Conservation (phyloP, 2,797 vertebrate genomes). For the Argentina silus region DNA sequence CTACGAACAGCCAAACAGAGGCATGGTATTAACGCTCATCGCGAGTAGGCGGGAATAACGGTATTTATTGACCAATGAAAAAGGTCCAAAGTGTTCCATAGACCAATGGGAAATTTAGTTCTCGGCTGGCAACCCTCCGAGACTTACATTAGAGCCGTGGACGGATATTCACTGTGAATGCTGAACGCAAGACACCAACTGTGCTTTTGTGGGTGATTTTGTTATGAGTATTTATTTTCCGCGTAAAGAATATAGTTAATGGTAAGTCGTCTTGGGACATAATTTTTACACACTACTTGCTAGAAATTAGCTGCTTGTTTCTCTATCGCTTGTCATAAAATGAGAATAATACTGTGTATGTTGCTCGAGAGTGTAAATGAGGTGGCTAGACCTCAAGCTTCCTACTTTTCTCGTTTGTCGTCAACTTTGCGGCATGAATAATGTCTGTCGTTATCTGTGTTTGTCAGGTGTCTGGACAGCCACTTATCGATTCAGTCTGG, state of each 20-base stretch:
- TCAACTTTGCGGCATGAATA: neutral
- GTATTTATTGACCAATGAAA: conserved; percentile 58
- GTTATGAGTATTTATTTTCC: conserved; percentile 24
- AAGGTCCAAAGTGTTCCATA: neutral
- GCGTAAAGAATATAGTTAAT: conserved; percentile 26
- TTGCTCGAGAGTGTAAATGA: neutral
- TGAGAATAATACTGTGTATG: neutral
- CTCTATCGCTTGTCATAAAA: neutral
- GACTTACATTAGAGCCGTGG: conserved; percentile 30
- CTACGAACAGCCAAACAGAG: conserved; percentile 40
- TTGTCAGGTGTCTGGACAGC: neutral
- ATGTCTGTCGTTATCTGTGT: neutral
- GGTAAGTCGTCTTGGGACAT: conserved; percentile 58
- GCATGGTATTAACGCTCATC: fast-evolving
- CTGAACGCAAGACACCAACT: neutral
- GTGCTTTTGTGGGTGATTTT: too few species aligned
- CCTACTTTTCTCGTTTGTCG: neutral
- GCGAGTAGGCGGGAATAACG: conserved; percentile 47
- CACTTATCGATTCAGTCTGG: too few species aligned
- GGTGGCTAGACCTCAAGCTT: too few species aligned
- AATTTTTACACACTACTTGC: neutral
- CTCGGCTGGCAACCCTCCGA: conserved; percentile 29
- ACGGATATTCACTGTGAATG: conserved; percentile 37
- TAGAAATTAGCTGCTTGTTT: neutral
- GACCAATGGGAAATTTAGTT: conserved; percentile 63